Evolutionary conservation across 1,140 invertebrate genomes (phyloP).

Genomic region (Luehdorfia chinensis): DNA sequence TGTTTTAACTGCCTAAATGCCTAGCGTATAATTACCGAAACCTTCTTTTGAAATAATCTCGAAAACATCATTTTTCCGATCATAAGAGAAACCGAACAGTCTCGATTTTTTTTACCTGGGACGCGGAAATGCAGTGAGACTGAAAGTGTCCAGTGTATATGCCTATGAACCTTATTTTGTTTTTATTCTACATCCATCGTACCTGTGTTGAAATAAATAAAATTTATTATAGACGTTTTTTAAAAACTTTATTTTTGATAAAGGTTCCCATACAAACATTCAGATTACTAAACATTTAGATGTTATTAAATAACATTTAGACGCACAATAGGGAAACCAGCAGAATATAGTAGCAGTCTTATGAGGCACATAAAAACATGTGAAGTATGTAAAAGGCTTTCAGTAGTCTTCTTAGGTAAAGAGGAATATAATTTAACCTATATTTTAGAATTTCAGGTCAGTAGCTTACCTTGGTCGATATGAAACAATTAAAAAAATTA

Average conservation of each 20-base stretch:
- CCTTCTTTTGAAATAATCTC: too few relatives aligned
- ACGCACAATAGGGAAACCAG: conserved; percentile 3
- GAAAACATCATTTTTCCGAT: too few relatives aligned
- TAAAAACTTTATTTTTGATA: conserved; percentile 8
- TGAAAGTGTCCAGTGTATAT: too few relatives aligned
- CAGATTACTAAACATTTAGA: conserved; percentile 1
- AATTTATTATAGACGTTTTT: background rate
- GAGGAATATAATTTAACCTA: conserved; percentile 1
- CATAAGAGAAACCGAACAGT: too few relatives aligned
- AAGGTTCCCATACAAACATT: background rate
- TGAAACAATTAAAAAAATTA: too few relatives aligned
- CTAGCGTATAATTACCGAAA: too few relatives aligned
- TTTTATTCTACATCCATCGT: background rate
- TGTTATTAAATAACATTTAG: background rate
- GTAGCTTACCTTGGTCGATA: background rate
- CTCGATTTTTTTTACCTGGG: too few relatives aligned
- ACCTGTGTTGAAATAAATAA: background rate
- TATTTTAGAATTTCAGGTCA: conserved; percentile 2
- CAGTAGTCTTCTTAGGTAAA: background rate
- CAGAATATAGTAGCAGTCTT: conserved; percentile 7
- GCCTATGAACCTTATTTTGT: too few relatives aligned
- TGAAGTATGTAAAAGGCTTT: background rate
- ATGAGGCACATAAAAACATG: conserved; percentile 2
- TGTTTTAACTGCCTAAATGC: too few relatives aligned
- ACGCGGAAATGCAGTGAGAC: too few relatives aligned